phyloP scores from a whole-genome alignment of 2,113 vertebrate species.

The Steatornis caripensis region DNA sequence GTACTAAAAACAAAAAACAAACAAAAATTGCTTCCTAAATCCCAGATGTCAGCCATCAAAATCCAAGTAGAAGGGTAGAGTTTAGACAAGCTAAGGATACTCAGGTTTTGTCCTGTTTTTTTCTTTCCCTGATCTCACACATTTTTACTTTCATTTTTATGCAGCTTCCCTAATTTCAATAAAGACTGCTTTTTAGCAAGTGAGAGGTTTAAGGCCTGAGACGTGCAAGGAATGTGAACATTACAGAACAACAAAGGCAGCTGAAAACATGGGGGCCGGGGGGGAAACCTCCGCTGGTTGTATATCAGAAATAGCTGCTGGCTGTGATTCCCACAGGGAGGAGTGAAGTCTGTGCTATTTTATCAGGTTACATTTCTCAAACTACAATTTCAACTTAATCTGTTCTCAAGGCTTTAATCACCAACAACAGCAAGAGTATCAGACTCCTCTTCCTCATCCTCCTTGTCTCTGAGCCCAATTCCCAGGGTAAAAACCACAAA shows the following conservation, averaged over 20 bases:
- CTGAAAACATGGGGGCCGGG: background rate
- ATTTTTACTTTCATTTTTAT: background rate
- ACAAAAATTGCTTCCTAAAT: constrained; percentile 13
- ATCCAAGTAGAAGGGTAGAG: background rate
- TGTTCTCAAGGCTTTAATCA: constrained; percentile 55
- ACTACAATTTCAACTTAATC: constrained; percentile 30
- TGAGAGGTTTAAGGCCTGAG: background rate
- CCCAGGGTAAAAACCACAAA: constrained; percentile 19
- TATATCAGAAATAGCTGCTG: constrained; percentile 6
- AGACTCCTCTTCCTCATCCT: background rate
- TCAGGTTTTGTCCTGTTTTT: background rate
- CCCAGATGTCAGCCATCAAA: background rate
- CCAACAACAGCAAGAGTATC: constrained; percentile 34
- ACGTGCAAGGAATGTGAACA: background rate
- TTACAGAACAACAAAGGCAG: background rate
- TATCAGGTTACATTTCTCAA: constrained; percentile 14
- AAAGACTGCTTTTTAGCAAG: background rate
- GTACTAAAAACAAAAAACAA: constrained; percentile 37
- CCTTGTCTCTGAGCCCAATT: background rate
- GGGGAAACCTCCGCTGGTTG: background rate
- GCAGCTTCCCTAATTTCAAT: background rate
- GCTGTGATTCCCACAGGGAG: background rate
- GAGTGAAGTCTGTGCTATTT: constrained; percentile 2
- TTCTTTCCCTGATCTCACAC: background rate
- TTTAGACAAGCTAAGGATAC: background rate